Evolutionary conservation across 2,113 vertebrate species (phyloP).

Genomic region (Charina bottae): DNA sequence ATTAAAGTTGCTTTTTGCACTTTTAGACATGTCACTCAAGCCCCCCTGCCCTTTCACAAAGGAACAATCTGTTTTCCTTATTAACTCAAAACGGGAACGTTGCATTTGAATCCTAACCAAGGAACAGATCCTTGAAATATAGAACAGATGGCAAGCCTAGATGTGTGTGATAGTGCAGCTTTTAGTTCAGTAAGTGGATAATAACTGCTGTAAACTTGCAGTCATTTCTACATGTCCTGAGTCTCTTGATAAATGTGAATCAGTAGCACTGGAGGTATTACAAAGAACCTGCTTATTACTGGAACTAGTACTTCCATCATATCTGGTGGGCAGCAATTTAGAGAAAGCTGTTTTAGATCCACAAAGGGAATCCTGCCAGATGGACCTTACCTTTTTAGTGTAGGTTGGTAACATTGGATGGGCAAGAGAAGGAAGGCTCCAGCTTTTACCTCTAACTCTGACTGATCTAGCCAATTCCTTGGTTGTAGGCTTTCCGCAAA

Average conservation of each 20-base stretch:
- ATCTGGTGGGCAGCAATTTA: background rate
- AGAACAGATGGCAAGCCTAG: background rate
- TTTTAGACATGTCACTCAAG: background rate
- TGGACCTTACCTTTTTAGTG: background rate
- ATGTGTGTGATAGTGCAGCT: background rate
- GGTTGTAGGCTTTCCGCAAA: background rate
- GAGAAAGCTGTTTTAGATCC: background rate
- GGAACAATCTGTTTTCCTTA: background rate
- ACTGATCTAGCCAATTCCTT: background rate
- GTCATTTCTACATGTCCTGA: background rate
- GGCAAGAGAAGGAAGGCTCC: background rate
- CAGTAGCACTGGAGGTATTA: background rate
- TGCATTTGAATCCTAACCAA: background rate
- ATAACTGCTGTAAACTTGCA: background rate
- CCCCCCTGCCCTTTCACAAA: background rate
- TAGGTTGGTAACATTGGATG: background rate
- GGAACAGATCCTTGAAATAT: background rate
- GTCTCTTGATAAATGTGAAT: background rate
- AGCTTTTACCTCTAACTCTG: background rate
- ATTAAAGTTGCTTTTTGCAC: background rate
- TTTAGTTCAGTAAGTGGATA: background rate
- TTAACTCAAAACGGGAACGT: background rate
- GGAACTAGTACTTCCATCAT: background rate
- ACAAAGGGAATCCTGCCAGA: background rate
- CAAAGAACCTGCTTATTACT: background rate